These are phyloP conservation scores for Ormyrus nitidulus DNA, from an alignment of 2,888 invertebrate genomes.

Conservation along the genomic window DNA sequence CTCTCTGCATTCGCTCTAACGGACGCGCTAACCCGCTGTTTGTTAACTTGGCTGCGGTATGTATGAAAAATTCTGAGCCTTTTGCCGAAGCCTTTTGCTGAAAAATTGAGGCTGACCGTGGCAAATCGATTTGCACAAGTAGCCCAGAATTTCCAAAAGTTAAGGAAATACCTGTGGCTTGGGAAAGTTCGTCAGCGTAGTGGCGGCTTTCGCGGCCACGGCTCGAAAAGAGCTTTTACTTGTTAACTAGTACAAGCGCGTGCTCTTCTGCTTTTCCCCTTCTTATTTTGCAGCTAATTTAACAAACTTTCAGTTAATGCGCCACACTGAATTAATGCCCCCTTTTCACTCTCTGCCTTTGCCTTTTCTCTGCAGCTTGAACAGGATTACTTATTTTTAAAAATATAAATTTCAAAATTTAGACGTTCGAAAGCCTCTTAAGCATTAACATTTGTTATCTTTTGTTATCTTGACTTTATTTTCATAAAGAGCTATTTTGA, in stretches of 20 bases:
- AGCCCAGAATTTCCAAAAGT: constrained; percentile 41
- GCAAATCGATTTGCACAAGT: constrained; percentile 42
- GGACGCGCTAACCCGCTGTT: background rate
- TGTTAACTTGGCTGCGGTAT: background rate
- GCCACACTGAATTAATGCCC: constrained; percentile 29
- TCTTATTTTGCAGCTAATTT: constrained; percentile 53
- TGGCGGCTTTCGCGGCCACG: background rate
- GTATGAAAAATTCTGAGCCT: background rate
- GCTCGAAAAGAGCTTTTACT: constrained; percentile 24
- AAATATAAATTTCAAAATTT: background rate
- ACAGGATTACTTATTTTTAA: background rate
- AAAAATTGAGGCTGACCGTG: background rate
- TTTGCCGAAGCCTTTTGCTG: background rate
- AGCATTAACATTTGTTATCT: too few relatives aligned
- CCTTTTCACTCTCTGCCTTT: background rate
- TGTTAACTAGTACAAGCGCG: constrained; percentile 15
- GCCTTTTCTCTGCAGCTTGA: too few relatives aligned
- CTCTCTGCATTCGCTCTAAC: too few relatives aligned
- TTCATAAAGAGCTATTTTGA: too few relatives aligned
- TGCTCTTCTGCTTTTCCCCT: constrained; percentile 5
- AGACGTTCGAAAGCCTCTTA: too few relatives aligned
- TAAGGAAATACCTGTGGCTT: constrained; percentile 54
- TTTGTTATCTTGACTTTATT: too few relatives aligned
- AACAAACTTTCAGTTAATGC: constrained; percentile 47
- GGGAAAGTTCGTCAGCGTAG: constrained; percentile 31